Evolutionary conservation across 2,113 vertebrate species (phyloP).

Genomic region (Clarias magur): DNA sequence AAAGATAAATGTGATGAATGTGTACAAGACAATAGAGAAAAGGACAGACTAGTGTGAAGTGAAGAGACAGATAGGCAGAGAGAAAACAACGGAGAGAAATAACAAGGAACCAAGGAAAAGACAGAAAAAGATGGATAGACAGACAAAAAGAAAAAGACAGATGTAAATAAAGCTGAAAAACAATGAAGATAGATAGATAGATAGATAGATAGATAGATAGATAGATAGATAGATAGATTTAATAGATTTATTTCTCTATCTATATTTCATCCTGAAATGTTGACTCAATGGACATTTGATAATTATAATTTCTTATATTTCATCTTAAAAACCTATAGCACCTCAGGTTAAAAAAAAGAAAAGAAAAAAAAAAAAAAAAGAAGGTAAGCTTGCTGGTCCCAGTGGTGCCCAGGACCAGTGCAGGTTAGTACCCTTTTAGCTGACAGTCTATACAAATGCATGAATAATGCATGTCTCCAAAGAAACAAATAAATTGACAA

Average conservation of each 20-base stretch:
- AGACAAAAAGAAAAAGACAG: background rate
- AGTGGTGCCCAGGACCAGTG: background rate
- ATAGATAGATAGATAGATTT: background rate
- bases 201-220: background rate
- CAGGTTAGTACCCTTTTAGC: background rate
- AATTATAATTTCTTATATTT: background rate
- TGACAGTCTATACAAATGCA: background rate
- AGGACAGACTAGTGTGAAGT: too few species aligned
- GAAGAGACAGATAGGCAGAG: too few species aligned
- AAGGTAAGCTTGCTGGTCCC: background rate
- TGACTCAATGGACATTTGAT: background rate
- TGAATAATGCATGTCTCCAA: background rate
- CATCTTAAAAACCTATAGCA: background rate
- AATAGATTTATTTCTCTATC: too few species aligned
- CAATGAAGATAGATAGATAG: background rate
- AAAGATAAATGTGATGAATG: too few species aligned
- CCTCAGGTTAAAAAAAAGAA: background rate
- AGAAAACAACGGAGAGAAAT: too few species aligned
- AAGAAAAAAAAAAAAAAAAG: background rate
- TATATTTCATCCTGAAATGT: background rate
- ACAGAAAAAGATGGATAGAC: background rate
- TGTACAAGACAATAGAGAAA: too few species aligned
- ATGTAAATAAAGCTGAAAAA: too few species aligned
- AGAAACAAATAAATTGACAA: background rate
- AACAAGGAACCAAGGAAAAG: background rate